These are phyloP conservation scores for Lasioglossum oenotherae DNA, from an alignment of 2,888 invertebrate species.

Conservation along the genomic window DNA sequence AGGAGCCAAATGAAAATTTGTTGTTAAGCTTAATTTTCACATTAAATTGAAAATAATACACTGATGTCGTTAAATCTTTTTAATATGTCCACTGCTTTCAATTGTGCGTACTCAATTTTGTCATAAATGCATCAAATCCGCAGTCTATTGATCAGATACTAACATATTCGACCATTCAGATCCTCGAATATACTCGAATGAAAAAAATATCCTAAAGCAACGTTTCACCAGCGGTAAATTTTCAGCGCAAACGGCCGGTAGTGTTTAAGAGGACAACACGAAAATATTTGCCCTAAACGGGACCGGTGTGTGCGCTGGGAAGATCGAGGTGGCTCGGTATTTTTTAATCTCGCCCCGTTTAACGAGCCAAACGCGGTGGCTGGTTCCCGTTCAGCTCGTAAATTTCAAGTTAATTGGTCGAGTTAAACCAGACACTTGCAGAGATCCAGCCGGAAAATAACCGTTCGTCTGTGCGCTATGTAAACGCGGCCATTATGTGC, in stretches of 20 bases:
- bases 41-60: too few species aligned
- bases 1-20: too few species aligned
- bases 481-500: conserved; percentile 53
- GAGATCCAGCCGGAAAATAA: conserved; percentile 33
- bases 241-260: not conserved
- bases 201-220: not conserved
- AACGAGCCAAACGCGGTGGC: conserved; percentile 23
- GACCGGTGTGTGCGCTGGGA: not conserved
- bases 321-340: not conserved
- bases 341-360: conserved; percentile 25
- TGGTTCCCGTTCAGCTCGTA: not conserved
- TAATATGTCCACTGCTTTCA: too few species aligned
- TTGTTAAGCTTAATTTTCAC: too few species aligned
- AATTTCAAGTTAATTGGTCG: conserved; percentile 45
- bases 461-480: conserved; percentile 12
- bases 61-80: too few species aligned
- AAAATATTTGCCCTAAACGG: not conserved
- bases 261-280: not conserved
- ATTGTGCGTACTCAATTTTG: too few species aligned
- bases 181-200: not conserved
- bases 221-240: not conserved
- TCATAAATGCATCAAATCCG: too few species aligned
- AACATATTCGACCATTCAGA: not conserved
- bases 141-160: too few species aligned
- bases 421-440: conserved; percentile 20